Evolutionary conservation across 2,888 invertebrate species (phyloP).

Genomic region (Drosophila nigritarsus): DNA sequence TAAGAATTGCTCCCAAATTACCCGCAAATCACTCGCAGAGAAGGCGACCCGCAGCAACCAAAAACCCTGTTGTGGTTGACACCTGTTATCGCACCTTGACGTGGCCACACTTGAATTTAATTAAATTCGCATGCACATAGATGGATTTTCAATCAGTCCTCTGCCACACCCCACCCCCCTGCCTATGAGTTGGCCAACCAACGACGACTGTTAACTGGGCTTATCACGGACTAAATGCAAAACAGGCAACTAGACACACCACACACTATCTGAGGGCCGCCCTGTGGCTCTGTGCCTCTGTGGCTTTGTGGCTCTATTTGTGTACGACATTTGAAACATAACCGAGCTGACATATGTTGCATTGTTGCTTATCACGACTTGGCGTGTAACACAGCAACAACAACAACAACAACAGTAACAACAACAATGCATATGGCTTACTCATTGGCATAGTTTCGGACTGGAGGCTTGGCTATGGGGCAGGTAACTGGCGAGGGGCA

Average conservation of each 20-base stretch:
- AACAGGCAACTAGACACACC: constrained; percentile 37
- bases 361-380: constrained; percentile 42
- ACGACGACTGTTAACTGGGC: constrained; percentile 21
- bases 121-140: constrained; percentile 61
- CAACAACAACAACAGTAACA: constrained; percentile 11
- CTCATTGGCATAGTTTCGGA: constrained; percentile 65
- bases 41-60: constrained; percentile 25
- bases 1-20: constrained; percentile 62
- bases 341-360: constrained; percentile 44
- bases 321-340: constrained; percentile 18
- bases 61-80: neutral
- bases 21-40: constrained; percentile 59
- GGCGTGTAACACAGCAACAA: constrained; percentile 11
- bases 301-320: constrained; percentile 5
- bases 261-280: constrained; percentile 28
- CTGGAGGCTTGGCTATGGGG: constrained; percentile 44
- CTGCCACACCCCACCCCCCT: neutral
- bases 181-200: neutral
- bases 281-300: constrained; percentile 1
- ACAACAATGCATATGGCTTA: constrained; percentile 39
- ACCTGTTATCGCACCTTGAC: constrained; percentile 29
- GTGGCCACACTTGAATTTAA: constrained; percentile 54
- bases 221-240: constrained; percentile 59
- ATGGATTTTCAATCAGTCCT: constrained; percentile 71
- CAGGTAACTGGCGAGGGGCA: constrained; percentile 8